Conservation (phyloP, 2,113 vertebrate genomes). For the Ceyx cyanopectus region DNA sequence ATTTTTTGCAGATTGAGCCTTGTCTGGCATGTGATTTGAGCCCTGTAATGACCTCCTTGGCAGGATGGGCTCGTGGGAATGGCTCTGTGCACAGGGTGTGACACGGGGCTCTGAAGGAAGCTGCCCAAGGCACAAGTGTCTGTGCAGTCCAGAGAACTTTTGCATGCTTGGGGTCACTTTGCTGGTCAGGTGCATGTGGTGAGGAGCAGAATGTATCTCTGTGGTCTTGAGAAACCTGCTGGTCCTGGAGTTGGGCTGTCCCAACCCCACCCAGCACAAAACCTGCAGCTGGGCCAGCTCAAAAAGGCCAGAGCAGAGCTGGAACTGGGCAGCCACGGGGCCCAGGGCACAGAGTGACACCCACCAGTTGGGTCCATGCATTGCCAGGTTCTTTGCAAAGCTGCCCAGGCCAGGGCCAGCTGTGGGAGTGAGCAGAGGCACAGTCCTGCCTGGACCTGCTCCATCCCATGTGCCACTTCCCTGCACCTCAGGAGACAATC, state of each 20-base stretch:
- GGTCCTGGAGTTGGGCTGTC: background rate
- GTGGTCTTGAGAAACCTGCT: background rate
- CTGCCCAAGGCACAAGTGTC: background rate
- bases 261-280: background rate
- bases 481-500: background rate
- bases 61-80: background rate
- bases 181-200: background rate
- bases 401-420: background rate
- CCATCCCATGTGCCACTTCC: background rate
- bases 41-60: background rate
- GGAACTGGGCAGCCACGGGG: background rate
- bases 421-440: background rate
- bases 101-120: background rate
- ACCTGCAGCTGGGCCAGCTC: background rate
- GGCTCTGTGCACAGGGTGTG: accelerated
- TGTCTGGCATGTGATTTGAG: background rate
- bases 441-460: background rate
- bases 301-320: background rate
- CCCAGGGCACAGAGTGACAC: background rate
- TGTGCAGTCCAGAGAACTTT: background rate
- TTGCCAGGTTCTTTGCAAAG: background rate
- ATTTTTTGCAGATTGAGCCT: background rate
- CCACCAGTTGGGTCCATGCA: background rate
- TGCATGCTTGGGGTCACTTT: accelerated
- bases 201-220: background rate